Conservation (phyloP, 2,888 invertebrate genomes). For the Acrocyrtus sp. region DNA sequence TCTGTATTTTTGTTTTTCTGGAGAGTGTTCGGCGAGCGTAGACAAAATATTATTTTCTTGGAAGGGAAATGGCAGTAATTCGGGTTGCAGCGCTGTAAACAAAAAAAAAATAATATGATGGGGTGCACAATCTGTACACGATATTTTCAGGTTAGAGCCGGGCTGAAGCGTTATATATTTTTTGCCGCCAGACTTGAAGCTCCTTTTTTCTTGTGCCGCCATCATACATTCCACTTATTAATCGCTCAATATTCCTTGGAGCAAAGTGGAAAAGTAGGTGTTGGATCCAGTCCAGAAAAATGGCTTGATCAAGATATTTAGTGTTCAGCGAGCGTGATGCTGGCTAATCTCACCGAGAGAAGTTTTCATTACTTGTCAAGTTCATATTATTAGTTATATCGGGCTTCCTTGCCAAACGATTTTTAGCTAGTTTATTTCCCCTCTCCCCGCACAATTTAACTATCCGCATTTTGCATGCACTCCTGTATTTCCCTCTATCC, state of each 20-base stretch:
- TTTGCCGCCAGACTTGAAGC: too few species aligned
- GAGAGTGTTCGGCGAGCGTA: too few species aligned
- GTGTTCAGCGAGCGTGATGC: constrained; percentile 28
- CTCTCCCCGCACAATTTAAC: too few species aligned
- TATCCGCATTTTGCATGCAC: neutral
- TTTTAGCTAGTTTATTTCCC: neutral
- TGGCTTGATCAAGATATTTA: constrained; percentile 26
- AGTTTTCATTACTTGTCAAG: constrained; percentile 25
- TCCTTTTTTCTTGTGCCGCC: too few species aligned
- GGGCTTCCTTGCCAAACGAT: constrained; percentile 9
- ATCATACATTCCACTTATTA: constrained; percentile 3
- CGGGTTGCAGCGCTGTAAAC: too few species aligned
- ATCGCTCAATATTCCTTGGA: constrained; percentile 27
- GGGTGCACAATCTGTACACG: too few species aligned
- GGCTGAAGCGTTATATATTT: too few species aligned
- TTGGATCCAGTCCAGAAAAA: constrained; percentile 36
- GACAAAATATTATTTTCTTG: too few species aligned
- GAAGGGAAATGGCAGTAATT: too few species aligned
- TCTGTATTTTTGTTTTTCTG: too few species aligned
- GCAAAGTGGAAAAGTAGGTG: constrained; percentile 18
- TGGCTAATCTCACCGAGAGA: constrained; percentile 29
- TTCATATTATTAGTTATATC: constrained; percentile 18
- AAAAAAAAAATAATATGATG: too few species aligned
- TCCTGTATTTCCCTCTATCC: neutral
- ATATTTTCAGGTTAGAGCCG: too few species aligned